Conservation (phyloP, 2,113 vertebrate genomes). For the Uria aalge region DNA sequence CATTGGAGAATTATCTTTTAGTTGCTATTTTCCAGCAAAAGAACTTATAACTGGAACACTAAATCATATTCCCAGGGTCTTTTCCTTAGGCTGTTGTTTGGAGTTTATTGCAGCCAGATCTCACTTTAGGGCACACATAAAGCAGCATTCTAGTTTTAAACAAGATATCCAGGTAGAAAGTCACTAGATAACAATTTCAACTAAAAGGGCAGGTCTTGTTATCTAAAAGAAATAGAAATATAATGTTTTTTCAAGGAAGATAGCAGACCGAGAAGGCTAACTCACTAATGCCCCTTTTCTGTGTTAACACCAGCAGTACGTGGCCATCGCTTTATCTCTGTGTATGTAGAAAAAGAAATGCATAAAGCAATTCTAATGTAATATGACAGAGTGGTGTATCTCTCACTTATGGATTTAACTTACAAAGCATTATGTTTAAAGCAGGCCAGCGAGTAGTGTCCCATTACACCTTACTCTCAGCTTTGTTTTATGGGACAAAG, state of each 20-base stretch:
- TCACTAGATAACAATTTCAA: not conserved
- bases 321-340: not conserved
- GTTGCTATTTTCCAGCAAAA: not conserved
- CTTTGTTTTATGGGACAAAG: not conserved
- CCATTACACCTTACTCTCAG: not conserved
- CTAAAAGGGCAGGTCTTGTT: not conserved
- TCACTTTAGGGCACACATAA: accelerated
- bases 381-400: not conserved
- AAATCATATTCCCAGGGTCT: not conserved
- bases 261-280: not conserved
- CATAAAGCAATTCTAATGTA: not conserved
- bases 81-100: not conserved
- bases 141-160: not conserved
- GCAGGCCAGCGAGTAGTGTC: not conserved
- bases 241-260: not conserved
- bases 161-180: not conserved
- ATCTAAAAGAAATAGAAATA: not conserved
- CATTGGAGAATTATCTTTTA: not conserved
- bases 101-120: not conserved
- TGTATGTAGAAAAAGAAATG: not conserved
- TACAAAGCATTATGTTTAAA: not conserved
- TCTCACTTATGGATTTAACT: not conserved
- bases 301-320: not conserved
- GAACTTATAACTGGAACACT: not conserved
- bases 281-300: not conserved